Evolutionary conservation across 2,888 invertebrate genomes (phyloP).

Genomic region (Agrypnus murinus): DNA sequence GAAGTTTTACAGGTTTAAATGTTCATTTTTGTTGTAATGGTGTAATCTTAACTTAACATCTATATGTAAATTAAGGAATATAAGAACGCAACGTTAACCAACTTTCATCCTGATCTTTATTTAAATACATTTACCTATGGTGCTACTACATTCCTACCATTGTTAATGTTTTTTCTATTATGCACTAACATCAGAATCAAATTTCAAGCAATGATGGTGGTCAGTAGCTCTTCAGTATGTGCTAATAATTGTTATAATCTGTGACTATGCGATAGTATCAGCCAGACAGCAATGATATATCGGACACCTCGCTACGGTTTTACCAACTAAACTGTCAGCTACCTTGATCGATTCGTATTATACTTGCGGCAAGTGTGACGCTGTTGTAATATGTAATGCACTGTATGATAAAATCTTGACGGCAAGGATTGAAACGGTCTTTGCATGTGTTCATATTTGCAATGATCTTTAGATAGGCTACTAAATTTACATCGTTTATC

Average conservation of each 20-base stretch:
- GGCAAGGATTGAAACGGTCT: constrained; percentile 57
- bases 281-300: constrained; percentile 49
- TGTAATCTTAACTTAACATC: no score
- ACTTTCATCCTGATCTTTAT: no score
- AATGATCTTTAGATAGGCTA: constrained; percentile 49
- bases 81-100: no score
- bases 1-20: no score
- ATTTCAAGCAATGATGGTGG: constrained; percentile 47
- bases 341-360: constrained; percentile 55
- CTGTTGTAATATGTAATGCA: constrained; percentile 51
- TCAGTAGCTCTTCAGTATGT: constrained; percentile 38
- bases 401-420: constrained; percentile 56
- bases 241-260: constrained; percentile 54
- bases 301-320: constrained; percentile 49
- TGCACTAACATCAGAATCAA: constrained; percentile 24
- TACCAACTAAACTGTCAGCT: constrained; percentile 52
- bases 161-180: no score
- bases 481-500: constrained; percentile 56
- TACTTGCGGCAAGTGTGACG: constrained; percentile 41
- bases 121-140: no score
- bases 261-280: constrained; percentile 46
- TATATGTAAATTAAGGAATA: no score
- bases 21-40: no score
- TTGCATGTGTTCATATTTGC: constrained; percentile 58
- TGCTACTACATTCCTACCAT: no score